These are phyloP conservation scores for Sesamia inferens DNA, from an alignment of 2,888 invertebrate genomes.

Conservation along the genomic window DNA sequence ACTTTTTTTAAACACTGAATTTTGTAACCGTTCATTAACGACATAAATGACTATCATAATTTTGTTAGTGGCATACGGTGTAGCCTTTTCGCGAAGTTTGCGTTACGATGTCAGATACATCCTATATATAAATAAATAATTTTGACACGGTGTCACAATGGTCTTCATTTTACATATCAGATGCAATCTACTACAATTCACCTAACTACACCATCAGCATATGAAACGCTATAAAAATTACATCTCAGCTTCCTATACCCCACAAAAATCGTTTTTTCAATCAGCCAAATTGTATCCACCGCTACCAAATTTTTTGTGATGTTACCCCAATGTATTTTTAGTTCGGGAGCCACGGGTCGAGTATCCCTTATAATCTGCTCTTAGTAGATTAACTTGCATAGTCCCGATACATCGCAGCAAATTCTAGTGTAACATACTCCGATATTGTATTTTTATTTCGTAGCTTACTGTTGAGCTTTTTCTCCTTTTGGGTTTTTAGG, in stretches of 20 bases:
- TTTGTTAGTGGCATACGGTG: no score
- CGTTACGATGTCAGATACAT: no score
- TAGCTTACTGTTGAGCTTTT: slow-evolving; percentile 8
- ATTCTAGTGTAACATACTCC: slow-evolving; percentile 39
- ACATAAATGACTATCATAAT: no score
- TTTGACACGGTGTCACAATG: neutral
- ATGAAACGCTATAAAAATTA: slow-evolving; percentile 9
- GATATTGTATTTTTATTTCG: slow-evolving; percentile 51
- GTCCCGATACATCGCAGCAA: slow-evolving; percentile 49
- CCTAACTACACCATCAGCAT: neutral
- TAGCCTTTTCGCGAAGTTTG: no score
- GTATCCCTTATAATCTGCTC: slow-evolving; percentile 63
- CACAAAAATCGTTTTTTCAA: slow-evolving; percentile 31
- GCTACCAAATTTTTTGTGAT: slow-evolving; percentile 27
- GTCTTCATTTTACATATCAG: neutral
- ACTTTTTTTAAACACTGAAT: no score
- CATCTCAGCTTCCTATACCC: neutral
- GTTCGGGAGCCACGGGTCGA: slow-evolving; percentile 33
- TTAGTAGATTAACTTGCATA: slow-evolving; percentile 67
- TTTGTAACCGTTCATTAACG: no score
- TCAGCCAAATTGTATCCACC: slow-evolving; percentile 34
- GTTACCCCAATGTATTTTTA: slow-evolving; percentile 49
- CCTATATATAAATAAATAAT: no score
- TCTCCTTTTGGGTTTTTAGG: slow-evolving; percentile 5
- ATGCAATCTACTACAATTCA: neutral